A percentile compares a stretch with the other conserved stretches of the same genome.
These are phyloP conservation scores for Pogonomyrmex californicus DNA, from an alignment of 1,140 invertebrate genomes.

Conservation along the genomic window DNA sequence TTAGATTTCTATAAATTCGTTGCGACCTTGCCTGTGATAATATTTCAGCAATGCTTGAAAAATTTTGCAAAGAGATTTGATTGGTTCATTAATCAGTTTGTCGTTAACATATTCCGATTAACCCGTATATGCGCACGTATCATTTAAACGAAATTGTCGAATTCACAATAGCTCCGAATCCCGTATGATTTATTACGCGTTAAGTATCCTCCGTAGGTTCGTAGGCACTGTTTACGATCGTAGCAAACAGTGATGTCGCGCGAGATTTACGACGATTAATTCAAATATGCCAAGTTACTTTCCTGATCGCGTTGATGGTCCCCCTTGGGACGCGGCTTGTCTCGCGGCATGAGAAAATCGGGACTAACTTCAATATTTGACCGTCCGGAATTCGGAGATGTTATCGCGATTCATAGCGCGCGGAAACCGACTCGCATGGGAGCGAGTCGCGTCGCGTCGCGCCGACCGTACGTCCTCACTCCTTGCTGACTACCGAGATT, in stretches of 20 bases:
- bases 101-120: conserved; percentile 28
- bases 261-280: conserved; percentile 72
- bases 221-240: not conserved
- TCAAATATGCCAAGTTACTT: conserved; percentile 70
- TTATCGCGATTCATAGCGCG: conserved; percentile 78
- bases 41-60: not conserved
- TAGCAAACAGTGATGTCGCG: conserved; percentile 49
- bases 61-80: not conserved
- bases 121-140: not conserved
- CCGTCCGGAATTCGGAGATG: conserved; percentile 74
- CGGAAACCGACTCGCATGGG: conserved; percentile 58
- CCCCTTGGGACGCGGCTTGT: conserved; percentile 47
- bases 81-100: not conserved
- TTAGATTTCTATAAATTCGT: not conserved
- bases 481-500: conserved; percentile 84
- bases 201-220: conserved; percentile 26
- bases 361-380: conserved; percentile 85
- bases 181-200: conserved; percentile 45
- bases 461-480: conserved; percentile 69
- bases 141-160: conserved; percentile 28
- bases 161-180: not conserved
- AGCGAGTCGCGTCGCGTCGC: conserved; percentile 37
- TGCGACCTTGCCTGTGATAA: not conserved
- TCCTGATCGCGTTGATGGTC: conserved; percentile 76
- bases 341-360: conserved; percentile 74